These are phyloP conservation scores for Gasteruption jaculator DNA, from an alignment of 2,888 invertebrate species.

Conservation along the genomic window DNA sequence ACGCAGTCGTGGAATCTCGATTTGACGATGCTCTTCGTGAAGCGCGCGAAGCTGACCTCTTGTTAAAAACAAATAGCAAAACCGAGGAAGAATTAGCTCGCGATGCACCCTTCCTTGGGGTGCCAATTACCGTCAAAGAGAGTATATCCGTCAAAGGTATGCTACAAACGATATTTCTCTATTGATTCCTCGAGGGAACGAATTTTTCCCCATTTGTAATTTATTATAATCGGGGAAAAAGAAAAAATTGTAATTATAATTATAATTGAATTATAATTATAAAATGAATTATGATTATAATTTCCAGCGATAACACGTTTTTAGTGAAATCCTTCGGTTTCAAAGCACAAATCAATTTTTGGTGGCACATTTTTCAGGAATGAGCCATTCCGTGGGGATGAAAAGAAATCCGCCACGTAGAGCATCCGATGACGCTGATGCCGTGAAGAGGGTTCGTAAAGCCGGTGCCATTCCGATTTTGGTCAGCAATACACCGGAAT, in stretches of 20 bases:
- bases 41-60: conserved; percentile 59
- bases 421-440: conserved; percentile 65
- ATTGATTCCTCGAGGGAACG: too few relatives aligned
- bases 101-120: conserved; percentile 69
- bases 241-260: not conserved
- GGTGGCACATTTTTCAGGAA: conserved; percentile 57
- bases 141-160: conserved; percentile 70
- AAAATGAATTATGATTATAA: not conserved
- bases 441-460: conserved; percentile 58
- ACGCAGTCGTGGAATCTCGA: conserved; percentile 66
- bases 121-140: conserved; percentile 81
- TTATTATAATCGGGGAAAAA: too few relatives aligned
- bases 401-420: conserved; percentile 50
- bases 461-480: conserved; percentile 80
- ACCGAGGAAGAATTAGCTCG: conserved; percentile 50
- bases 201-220: too few relatives aligned
- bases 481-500: conserved; percentile 82
- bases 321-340: not conserved
- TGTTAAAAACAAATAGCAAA: conserved; percentile 28
- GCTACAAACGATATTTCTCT: too few relatives aligned
- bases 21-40: conserved; percentile 63
- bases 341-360: not conserved
- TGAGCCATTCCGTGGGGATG: conserved; percentile 69
- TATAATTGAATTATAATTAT: not conserved
- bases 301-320: too few relatives aligned